phyloP scores from a whole-genome alignment of 2,113 vertebrate species.

The Platycercus adscitus region DNA sequence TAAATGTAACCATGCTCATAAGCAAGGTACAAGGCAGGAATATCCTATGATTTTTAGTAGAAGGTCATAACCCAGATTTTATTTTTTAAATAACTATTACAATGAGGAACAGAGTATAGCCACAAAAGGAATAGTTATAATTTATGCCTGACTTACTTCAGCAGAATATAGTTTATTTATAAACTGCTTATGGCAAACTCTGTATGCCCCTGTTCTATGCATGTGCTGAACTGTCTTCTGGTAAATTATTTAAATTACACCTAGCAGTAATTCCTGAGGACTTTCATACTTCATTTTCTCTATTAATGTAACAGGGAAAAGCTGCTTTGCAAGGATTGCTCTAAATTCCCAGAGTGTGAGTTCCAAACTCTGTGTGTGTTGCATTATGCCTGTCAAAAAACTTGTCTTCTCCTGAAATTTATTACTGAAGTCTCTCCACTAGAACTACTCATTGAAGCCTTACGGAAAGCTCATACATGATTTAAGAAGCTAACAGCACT shows the following conservation, averaged over 20 bases:
- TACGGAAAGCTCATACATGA: slow-evolving; percentile 88
- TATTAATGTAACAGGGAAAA: slow-evolving; percentile 86
- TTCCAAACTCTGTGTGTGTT: slow-evolving; percentile 83
- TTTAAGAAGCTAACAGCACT: slow-evolving; percentile 89
- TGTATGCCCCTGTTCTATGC: slow-evolving; percentile 81
- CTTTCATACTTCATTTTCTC: slow-evolving; percentile 86
- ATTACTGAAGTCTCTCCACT: slow-evolving; percentile 85
- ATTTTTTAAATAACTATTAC: slow-evolving; percentile 78
- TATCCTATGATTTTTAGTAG: slow-evolving; percentile 74
- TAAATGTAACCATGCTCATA: slow-evolving; percentile 73
- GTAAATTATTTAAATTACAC: slow-evolving; percentile 90
- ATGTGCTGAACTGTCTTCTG: slow-evolving; percentile 83
- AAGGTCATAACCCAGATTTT: slow-evolving; percentile 83
- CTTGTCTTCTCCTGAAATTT: slow-evolving; percentile 86
- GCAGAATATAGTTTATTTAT: slow-evolving; percentile 88
- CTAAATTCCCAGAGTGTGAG: slow-evolving; percentile 86
- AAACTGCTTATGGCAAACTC: slow-evolving; percentile 88
- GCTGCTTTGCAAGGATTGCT: slow-evolving; percentile 84
- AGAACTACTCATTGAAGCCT: slow-evolving; percentile 87
- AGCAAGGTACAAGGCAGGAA: slow-evolving; percentile 73
- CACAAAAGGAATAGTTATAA: slow-evolving; percentile 82
- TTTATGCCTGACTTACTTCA: slow-evolving; percentile 84
- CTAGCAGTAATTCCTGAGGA: slow-evolving; percentile 85
- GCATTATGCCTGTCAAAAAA: slow-evolving; percentile 87
- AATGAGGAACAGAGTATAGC: slow-evolving; percentile 76